Percentiles rank a stretch among this genome's conserved stretches.
Evolutionary conservation across 2,888 invertebrate species (phyloP).

Genomic region (Macrosoma leucophasiata): DNA sequence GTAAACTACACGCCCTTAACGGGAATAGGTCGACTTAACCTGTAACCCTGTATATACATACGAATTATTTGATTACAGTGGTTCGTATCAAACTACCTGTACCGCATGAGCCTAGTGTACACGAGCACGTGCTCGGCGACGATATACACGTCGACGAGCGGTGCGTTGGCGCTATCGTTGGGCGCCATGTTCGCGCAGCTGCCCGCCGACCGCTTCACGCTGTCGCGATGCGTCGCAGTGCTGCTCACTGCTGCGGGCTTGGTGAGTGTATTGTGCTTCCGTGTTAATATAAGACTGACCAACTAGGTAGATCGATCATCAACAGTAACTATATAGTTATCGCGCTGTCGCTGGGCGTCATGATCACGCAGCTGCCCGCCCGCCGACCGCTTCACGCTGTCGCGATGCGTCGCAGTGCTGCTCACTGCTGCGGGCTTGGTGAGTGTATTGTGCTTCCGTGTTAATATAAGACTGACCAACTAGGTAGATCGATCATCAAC

Average conservation of each 20-base stretch:
- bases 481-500: too few relatives aligned
- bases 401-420: constrained; percentile 87
- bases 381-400: constrained; percentile 89
- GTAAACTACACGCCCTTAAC: too few relatives aligned
- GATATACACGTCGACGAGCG: constrained; percentile 91
- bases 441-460: constrained; percentile 51
- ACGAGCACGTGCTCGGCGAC: constrained; percentile 92
- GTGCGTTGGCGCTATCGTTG: constrained; percentile 90
- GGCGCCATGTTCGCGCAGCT: constrained; percentile 91
- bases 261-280: constrained; percentile 68
- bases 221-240: constrained; percentile 90
- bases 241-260: constrained; percentile 85
- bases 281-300: too few relatives aligned
- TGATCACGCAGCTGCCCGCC: constrained; percentile 89
- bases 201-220: constrained; percentile 86
- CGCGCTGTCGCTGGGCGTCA: constrained; percentile 88
- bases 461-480: too few relatives aligned
- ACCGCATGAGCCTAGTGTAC: constrained; percentile 90
- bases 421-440: constrained; percentile 88
- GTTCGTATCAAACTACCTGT: constrained; percentile 95
- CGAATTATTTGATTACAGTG: constrained; percentile 78
- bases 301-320: too few relatives aligned
- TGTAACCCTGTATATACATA: too few relatives aligned
- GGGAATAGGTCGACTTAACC: too few relatives aligned
- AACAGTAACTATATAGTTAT: too few relatives aligned